These are phyloP conservation scores for Cheilinus undulatus DNA, from an alignment of 2,113 vertebrate species.

Conservation along the genomic window DNA sequence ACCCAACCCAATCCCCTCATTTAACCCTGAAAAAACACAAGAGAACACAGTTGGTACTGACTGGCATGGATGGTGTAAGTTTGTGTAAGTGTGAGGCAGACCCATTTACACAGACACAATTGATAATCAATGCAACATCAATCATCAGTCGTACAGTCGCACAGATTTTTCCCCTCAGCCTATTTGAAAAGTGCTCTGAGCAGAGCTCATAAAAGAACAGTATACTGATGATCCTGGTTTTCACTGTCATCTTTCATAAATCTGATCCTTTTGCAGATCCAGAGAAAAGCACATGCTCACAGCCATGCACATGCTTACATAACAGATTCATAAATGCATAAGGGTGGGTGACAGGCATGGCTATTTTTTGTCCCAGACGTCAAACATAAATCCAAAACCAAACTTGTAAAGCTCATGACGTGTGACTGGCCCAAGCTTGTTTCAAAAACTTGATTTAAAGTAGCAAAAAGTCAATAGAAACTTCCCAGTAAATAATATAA, in stretches of 20 bases:
- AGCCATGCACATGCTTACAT: background rate
- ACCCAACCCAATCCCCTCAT: background rate
- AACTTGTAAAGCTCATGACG: too few species aligned
- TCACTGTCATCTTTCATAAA: background rate
- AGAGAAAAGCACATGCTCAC: background rate
- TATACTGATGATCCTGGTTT: slow-evolving; percentile 20
- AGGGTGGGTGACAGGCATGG: too few species aligned
- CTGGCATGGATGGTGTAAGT: slow-evolving; percentile 11
- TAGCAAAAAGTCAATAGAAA: too few species aligned
- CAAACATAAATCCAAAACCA: too few species aligned
- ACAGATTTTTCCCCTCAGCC: slow-evolving; percentile 71
- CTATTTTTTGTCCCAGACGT: too few species aligned
- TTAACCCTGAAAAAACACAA: slow-evolving; percentile 22
- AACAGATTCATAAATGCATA: background rate
- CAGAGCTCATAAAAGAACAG: slow-evolving; percentile 32
- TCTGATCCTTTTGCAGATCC: background rate
- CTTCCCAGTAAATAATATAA: too few species aligned
- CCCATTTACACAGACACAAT: slow-evolving; percentile 32
- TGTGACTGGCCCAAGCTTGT: too few species aligned
- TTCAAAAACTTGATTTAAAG: too few species aligned
- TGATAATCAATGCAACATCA: slow-evolving; percentile 54
- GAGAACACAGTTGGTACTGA: slow-evolving; percentile 49
- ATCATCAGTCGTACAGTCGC: slow-evolving; percentile 22
- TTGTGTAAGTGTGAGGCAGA: slow-evolving; percentile 4
- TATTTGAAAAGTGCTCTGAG: slow-evolving; percentile 56